phyloP scores from a whole-genome alignment of 2,888 invertebrate species.

The Anthrax anthrax region DNA sequence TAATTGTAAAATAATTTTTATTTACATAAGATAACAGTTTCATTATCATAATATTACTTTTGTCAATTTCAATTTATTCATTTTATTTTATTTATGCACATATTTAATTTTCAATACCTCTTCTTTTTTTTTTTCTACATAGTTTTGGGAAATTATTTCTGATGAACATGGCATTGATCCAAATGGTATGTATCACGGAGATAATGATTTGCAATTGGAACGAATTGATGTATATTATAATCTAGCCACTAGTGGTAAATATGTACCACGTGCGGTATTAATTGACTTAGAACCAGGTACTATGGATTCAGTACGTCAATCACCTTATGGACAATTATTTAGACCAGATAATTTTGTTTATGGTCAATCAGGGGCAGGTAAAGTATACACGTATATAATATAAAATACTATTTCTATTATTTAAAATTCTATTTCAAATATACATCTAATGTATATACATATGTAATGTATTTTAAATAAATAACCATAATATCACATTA shows the following conservation, averaged over 20 bases:
- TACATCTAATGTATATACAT: too few species aligned
- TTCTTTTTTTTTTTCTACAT: slow-evolving; percentile 17
- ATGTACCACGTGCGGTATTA: slow-evolving; percentile 71
- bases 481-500: too few species aligned
- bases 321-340: slow-evolving; percentile 67
- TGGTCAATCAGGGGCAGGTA: slow-evolving; percentile 65
- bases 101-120: neutral
- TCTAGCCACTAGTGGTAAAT: slow-evolving; percentile 55
- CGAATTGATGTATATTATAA: slow-evolving; percentile 71
- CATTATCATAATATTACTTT: too few species aligned
- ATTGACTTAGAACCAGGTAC: slow-evolving; percentile 83
- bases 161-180: slow-evolving; percentile 69
- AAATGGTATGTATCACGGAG: slow-evolving; percentile 55
- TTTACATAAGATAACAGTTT: too few species aligned
- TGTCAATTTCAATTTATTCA: too few species aligned
- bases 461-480: too few species aligned
- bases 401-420: too few species aligned
- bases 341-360: slow-evolving; percentile 78
- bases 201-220: slow-evolving; percentile 58
- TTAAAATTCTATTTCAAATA: too few species aligned
- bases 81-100: too few species aligned
- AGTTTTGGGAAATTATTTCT: slow-evolving; percentile 69
- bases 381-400: slow-evolving; percentile 13
- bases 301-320: slow-evolving; percentile 72
- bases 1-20: too few species aligned